Evolutionary conservation across 92 coral and sea anemone species (phyloP), one percentile per base, ranked within the genome.

Genomic region (Muricea muricata): DNA sequence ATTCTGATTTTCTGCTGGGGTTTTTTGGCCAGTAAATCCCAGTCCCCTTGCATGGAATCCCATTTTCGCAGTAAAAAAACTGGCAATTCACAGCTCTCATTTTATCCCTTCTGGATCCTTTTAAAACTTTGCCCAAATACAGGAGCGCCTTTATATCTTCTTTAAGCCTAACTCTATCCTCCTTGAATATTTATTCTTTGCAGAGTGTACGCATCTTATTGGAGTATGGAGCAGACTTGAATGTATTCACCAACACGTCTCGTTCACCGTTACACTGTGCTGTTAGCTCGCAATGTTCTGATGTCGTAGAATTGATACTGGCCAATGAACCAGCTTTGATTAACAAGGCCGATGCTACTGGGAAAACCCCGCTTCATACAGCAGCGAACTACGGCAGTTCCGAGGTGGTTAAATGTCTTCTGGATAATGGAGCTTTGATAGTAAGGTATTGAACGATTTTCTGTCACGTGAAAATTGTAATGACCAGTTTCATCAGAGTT

Each of bases 331-430:
- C 82, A 26, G 82, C 82, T 0, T 35, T 77, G 50, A 18, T 77
- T 15, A 77, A 77, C n/a, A 77, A 77, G n/a, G 82, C 69, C 2
- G 82, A 77, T 77, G 68, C 82, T 14, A 77, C 82, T 12, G 82
- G 82, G 48, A 77, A 77, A 33, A 77, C 82, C 2, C 82, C 82
- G 41, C 69, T 77, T 15, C 82, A 77, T 37, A 77, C 82, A 30
- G 82, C 82, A 25, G 82, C 82, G 35, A 77, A 69, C 28, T 77
- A 77, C 56, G 82, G 82, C 29, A 77, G 69, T 34, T 48, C 39
- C 3, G 69, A 77, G 17, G 50, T 77, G 0, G 82, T 55, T 4
- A 77, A 32, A 55, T 54, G 67, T 54, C 82, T 77, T 33, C 82
- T 77, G 0, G 70, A 54, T 55, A 25, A 77, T 57, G 82, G 82